A percentile compares a stretch with the other conserved stretches of the same genome.
Evolutionary conservation across 2,797 vertebrate genomes (phyloP).

Genomic region (Peromyscus eremicus): DNA sequence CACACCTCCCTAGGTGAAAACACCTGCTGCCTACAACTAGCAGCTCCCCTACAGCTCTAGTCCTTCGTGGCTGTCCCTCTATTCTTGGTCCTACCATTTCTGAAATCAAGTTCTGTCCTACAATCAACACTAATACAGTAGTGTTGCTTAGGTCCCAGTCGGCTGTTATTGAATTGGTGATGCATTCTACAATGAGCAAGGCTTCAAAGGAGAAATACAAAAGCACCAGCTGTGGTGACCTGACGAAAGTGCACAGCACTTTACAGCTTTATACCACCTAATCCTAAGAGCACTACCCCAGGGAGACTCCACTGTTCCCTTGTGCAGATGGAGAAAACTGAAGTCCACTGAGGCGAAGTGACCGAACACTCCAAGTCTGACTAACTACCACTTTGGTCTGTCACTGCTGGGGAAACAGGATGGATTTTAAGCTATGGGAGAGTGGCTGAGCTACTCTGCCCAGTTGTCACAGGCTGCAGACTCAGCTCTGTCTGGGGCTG

Average conservation of each 20-base stretch:
- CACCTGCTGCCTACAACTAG: neutral
- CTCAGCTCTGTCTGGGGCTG: neutral
- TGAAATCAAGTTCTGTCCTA: neutral
- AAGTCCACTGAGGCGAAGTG: neutral
- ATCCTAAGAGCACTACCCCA: neutral
- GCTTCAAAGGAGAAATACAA: slow-evolving; percentile 6
- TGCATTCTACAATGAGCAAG: neutral
- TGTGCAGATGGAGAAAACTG: neutral
- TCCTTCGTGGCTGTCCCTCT: neutral
- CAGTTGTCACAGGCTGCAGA: neutral
- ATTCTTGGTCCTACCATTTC: neutral
- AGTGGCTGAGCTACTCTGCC: neutral
- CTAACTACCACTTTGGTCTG: neutral
- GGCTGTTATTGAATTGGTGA: slow-evolving; percentile 11
- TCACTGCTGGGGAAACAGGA: neutral
- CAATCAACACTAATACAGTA: neutral
- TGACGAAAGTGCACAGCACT: neutral
- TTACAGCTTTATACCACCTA: neutral
- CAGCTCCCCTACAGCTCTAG: neutral
- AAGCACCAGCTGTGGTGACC: neutral
- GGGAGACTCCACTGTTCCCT: neutral
- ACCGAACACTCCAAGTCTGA: neutral
- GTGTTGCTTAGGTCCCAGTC: neutral
- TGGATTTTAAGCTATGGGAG: neutral
- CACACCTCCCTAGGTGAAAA: neutral